These are phyloP conservation scores for Euleptes europaea DNA, from an alignment of 2,113 vertebrate genomes.

Conservation along the genomic window DNA sequence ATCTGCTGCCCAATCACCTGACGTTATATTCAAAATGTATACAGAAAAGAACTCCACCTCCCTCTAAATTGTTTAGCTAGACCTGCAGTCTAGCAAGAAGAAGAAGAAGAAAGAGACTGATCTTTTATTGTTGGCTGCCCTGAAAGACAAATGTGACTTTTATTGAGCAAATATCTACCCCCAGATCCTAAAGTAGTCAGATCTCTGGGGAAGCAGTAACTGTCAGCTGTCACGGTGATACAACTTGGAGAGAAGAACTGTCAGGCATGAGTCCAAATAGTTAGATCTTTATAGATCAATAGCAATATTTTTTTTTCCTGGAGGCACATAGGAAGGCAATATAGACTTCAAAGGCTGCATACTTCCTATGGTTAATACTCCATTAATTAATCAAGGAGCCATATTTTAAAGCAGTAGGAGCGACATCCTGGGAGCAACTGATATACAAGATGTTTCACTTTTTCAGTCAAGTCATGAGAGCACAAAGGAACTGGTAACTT, in stretches of 20 bases:
- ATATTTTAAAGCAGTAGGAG: slow-evolving; percentile 28
- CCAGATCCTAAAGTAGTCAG: background rate
- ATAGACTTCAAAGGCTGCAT: slow-evolving; percentile 64
- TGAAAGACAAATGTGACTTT: background rate
- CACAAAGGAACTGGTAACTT: background rate
- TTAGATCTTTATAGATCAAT: slow-evolving; percentile 68
- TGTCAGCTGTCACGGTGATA: slow-evolving; percentile 47
- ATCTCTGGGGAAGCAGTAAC: background rate
- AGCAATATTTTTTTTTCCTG: slow-evolving; percentile 58
- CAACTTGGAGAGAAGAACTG: slow-evolving; percentile 66
- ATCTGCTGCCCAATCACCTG: background rate
- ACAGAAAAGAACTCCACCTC: slow-evolving; percentile 4
- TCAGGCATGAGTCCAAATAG: slow-evolving; percentile 58
- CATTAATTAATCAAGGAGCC: slow-evolving; percentile 54
- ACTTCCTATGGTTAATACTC: slow-evolving; percentile 62
- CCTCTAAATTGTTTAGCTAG: background rate
- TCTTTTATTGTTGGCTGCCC: background rate
- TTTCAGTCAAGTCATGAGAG: background rate
- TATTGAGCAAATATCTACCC: background rate
- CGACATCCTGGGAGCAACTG: slow-evolving; percentile 20
- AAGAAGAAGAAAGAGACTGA: background rate
- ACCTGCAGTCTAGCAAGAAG: background rate
- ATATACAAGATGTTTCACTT: background rate
- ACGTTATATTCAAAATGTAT: background rate
- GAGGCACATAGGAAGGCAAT: slow-evolving; percentile 64